Conservation (phyloP, 2,113 vertebrate species). For the Plectropomus leopardus region DNA sequence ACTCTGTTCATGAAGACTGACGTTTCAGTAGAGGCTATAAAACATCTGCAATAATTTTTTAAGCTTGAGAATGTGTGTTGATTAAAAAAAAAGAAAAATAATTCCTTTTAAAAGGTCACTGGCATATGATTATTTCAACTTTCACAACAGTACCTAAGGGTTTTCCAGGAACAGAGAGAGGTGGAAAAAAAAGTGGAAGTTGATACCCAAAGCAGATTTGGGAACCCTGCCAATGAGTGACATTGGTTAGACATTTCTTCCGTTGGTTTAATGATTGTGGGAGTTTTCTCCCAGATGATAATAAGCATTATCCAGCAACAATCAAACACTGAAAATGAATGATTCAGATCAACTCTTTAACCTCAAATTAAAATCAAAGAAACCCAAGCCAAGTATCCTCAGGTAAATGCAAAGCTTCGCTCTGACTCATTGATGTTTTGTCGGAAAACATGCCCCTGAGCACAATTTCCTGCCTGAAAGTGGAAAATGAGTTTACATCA, state of each 20-base stretch:
- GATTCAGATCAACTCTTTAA: slow-evolving; percentile 21
- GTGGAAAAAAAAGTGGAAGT: neutral
- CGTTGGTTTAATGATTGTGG: neutral
- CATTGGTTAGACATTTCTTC: neutral
- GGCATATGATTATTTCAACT: no score
- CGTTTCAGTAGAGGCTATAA: slow-evolving; percentile 4
- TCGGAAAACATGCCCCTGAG: neutral
- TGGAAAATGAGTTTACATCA: slow-evolving; percentile 11
- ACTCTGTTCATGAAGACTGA: neutral
- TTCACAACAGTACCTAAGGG: neutral
- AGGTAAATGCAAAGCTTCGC: slow-evolving; percentile 1
- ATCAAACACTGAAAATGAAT: neutral
- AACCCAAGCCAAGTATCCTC: neutral
- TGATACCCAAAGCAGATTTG: neutral
- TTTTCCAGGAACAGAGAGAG: neutral
- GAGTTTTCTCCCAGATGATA: neutral
- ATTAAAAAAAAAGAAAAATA: neutral
- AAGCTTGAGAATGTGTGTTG: neutral
- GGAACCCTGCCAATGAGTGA: neutral
- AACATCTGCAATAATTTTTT: neutral
- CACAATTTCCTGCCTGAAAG: neutral
- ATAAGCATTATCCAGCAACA: neutral
- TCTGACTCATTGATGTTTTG: slow-evolving; percentile 18
- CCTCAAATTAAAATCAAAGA: slow-evolving; percentile 9
- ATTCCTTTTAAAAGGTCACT: neutral